These are phyloP conservation scores for Pocillopora damicornis DNA, from an alignment of 64 coral and sea anemone species.

Conservation along the genomic window DNA sequence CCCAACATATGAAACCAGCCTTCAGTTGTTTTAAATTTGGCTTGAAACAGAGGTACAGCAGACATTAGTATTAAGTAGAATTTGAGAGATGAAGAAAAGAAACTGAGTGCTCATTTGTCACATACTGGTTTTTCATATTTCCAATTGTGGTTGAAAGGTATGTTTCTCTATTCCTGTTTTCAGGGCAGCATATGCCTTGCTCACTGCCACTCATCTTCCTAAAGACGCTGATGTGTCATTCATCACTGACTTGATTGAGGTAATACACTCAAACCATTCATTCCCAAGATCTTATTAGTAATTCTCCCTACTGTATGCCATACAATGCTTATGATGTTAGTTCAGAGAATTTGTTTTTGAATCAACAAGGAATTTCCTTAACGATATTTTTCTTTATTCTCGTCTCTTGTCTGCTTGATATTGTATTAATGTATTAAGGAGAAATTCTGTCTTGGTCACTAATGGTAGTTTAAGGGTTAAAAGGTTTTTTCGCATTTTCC, in stretches of 20 bases:
- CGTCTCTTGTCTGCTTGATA: neutral
- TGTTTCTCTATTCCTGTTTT: slow-evolving; percentile 1
- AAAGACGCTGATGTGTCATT: slow-evolving; percentile 74
- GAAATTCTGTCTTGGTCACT: neutral
- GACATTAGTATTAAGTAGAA: too few species aligned
- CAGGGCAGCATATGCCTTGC: slow-evolving; percentile 82
- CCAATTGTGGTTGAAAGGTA: neutral
- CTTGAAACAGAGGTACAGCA: too few species aligned
- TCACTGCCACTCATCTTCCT: slow-evolving; percentile 44
- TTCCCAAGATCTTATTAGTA: too few species aligned
- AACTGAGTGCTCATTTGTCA: too few species aligned
- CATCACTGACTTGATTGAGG: slow-evolving; percentile 86
- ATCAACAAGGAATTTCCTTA: too few species aligned
- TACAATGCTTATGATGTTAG: neutral
- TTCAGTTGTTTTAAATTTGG: too few species aligned
- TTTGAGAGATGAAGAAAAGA: too few species aligned
- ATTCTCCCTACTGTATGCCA: neutral
- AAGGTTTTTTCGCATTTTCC: too few species aligned
- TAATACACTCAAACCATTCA: neutral
- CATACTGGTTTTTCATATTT: neutral
- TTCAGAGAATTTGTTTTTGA: too few species aligned
- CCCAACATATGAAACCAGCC: too few species aligned
- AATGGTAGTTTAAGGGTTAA: neutral
- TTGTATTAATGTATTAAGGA: too few species aligned
- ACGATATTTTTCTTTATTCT: neutral